phyloP scores from a whole-genome alignment of 2,797 vertebrate species.

The Heterohyrax brucei region DNA sequence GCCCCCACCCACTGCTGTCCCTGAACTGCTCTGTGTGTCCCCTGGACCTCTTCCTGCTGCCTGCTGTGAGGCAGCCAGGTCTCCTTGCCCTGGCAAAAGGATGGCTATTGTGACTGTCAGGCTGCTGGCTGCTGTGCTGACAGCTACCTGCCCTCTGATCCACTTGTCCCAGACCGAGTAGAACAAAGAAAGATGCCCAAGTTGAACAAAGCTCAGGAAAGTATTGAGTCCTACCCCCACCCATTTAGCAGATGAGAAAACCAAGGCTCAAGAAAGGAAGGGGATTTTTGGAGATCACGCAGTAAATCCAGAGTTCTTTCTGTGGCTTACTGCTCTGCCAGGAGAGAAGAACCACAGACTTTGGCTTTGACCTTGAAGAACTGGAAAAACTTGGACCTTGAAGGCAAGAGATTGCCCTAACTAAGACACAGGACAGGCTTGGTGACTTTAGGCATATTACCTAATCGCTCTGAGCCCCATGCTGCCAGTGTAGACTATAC shows the following conservation, averaged over 20 bases:
- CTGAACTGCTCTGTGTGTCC: neutral
- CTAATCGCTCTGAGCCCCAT: neutral
- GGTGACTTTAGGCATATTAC: neutral
- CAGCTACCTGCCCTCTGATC: neutral
- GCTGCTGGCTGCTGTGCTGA: neutral
- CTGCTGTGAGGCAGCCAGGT: neutral
- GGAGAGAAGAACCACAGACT: neutral
- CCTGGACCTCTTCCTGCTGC: neutral
- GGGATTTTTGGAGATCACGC: neutral
- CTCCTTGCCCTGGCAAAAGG: neutral
- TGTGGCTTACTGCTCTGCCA: neutral
- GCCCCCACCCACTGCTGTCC: neutral
- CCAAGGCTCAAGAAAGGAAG: neutral
- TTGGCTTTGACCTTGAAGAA: constrained; percentile 37
- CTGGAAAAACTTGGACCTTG: neutral
- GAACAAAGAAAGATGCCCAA: neutral
- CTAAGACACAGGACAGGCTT: neutral
- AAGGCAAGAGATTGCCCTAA: neutral
- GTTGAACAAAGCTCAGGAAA: accelerated
- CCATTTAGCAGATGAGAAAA: constrained; percentile 4
- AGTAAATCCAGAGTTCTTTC: neutral
- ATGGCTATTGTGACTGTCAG: accelerated
- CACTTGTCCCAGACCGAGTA: accelerated
- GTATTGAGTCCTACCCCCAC: neutral
- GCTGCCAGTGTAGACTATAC: neutral